These are phyloP conservation scores for Macropus fuliginosus DNA, from an alignment of 2,797 vertebrate species.

Conservation along the genomic window DNA sequence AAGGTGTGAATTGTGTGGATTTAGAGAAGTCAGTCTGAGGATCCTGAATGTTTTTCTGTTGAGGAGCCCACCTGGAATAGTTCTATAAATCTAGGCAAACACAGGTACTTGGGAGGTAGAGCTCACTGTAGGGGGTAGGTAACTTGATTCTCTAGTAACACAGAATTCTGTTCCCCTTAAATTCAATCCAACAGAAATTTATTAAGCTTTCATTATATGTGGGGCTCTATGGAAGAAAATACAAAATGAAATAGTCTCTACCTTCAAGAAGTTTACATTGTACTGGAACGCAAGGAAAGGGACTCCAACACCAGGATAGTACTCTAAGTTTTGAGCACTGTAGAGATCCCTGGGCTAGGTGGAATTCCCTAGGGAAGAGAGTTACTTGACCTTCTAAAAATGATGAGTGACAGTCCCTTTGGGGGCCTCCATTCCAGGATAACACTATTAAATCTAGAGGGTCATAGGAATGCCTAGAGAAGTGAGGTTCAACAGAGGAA, in stretches of 20 bases:
- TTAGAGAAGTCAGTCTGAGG: background rate
- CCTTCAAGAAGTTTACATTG: background rate
- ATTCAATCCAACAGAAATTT: background rate
- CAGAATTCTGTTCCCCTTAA: background rate
- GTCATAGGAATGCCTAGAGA: background rate
- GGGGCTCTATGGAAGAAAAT: background rate
- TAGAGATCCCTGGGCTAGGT: background rate
- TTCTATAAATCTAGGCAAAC: background rate
- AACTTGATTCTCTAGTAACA: background rate
- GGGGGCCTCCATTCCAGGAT: background rate
- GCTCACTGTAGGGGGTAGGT: background rate
- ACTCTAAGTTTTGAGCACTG: background rate
- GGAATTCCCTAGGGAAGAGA: background rate
- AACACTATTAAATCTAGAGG: background rate
- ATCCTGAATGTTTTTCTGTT: background rate
- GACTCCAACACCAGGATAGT: background rate
- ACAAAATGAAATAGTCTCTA: background rate
- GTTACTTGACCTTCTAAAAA: background rate
- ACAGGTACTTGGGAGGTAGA: background rate
- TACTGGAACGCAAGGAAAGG: background rate
- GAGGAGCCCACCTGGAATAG: background rate
- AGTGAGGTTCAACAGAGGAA: background rate
- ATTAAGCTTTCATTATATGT: background rate
- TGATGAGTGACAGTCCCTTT: background rate
- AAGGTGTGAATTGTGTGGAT: background rate